phyloP scores from a whole-genome alignment of 2,888 invertebrate genomes.

The Sinohyriopsis cumingii region DNA sequence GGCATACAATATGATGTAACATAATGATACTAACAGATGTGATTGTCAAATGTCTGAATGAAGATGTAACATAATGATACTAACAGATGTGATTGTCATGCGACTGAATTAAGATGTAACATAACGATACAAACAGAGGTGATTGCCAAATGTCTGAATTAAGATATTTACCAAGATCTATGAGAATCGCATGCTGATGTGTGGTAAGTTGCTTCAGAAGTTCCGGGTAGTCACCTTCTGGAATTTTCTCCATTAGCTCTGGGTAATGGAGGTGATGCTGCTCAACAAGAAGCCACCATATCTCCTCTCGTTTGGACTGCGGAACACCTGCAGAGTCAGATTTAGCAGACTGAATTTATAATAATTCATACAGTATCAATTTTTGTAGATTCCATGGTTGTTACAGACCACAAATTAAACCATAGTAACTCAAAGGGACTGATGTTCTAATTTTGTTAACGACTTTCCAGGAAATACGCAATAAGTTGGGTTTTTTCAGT shows the following conservation, averaged over 20 bases:
- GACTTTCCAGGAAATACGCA: too few relatives aligned
- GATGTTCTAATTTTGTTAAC: too few relatives aligned
- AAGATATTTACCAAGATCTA: constrained; percentile 83
- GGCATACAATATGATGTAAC: too few relatives aligned
- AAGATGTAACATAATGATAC: too few relatives aligned
- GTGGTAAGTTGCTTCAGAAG: constrained; percentile 90
- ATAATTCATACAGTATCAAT: neutral
- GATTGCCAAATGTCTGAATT: too few relatives aligned
- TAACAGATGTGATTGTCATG: neutral
- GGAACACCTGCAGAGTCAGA: constrained; percentile 82
- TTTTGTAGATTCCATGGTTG: too few relatives aligned
- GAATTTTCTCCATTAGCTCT: constrained; percentile 70
- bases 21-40: neutral
- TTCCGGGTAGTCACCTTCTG: constrained; percentile 78
- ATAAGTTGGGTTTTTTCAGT: too few relatives aligned
- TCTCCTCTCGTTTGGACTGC: constrained; percentile 86
- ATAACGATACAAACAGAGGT: neutral
- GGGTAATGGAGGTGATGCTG: constrained; percentile 76
- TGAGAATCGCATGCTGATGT: constrained; percentile 96
- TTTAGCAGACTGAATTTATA: neutral
- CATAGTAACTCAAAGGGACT: too few relatives aligned
- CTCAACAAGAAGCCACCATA: constrained; percentile 93
- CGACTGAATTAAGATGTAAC: too few relatives aligned
- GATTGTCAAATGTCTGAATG: neutral
- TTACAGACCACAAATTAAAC: too few relatives aligned